Conservation (phyloP, 2,797 vertebrate genomes). For the Notamacropus eugenii region DNA sequence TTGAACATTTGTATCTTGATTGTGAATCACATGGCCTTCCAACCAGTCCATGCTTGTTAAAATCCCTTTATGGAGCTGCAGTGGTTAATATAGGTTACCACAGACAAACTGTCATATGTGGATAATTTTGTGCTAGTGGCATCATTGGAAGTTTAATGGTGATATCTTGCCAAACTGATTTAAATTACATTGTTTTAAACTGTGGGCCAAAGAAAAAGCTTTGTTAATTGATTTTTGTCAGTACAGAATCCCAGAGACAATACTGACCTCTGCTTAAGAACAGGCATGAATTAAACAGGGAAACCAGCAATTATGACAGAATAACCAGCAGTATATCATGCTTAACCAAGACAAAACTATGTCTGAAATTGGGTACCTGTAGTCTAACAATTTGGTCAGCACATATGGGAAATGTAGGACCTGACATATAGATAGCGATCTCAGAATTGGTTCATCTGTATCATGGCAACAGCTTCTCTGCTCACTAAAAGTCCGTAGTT, state of each 20-base stretch:
- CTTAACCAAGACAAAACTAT: not conserved
- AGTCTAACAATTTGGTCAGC: not conserved
- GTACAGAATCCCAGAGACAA: not conserved
- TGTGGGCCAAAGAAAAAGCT: not conserved
- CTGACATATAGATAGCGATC: not conserved
- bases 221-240: not conserved
- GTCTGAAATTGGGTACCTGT: not conserved
- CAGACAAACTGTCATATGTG: not conserved
- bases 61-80: not conserved
- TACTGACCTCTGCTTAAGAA: not conserved
- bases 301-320: not conserved
- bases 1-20: not conserved
- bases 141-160: not conserved
- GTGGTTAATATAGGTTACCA: not conserved
- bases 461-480: not conserved
- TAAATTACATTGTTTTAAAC: not conserved
- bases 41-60: not conserved
- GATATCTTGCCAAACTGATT: not conserved
- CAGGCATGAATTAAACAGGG: not conserved
- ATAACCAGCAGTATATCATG: not conserved
- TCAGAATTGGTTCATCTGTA: not conserved
- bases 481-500: not conserved
- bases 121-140: not conserved
- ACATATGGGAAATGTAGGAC: not conserved
- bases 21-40: not conserved